Evolutionary conservation across 2,113 vertebrate species (phyloP).

Genomic region (Micronisus gabar): DNA sequence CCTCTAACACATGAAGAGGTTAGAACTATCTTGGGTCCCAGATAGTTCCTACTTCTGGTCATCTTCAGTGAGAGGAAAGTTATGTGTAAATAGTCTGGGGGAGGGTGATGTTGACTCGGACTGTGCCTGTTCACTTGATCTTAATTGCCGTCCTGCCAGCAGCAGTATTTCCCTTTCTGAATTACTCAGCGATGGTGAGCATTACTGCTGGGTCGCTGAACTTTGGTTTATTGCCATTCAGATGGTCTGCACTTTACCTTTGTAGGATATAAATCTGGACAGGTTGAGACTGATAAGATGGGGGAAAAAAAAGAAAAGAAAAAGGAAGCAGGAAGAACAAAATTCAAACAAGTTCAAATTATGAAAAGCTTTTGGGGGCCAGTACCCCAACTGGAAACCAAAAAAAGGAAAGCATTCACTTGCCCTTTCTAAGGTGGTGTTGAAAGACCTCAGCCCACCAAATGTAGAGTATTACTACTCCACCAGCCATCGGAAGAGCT

Average conservation of each 20-base stretch:
- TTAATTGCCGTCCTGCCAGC: background rate
- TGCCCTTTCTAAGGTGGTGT: background rate
- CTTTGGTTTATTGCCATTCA: slow-evolving; percentile 51
- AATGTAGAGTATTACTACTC: background rate
- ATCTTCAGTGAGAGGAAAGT: background rate
- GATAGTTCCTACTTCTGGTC: background rate
- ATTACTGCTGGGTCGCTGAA: background rate
- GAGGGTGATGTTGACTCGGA: background rate
- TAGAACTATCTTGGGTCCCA: background rate
- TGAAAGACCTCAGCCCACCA: background rate
- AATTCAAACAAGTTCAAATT: background rate
- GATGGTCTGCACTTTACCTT: slow-evolving; percentile 28
- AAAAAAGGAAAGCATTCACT: background rate
- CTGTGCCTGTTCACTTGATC: background rate
- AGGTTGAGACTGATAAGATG: background rate
- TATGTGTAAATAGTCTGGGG: background rate
- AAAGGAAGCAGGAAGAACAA: background rate
- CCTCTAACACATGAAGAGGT: background rate
- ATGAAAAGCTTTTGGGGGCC: background rate
- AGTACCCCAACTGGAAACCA: background rate
- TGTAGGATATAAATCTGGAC: slow-evolving; percentile 19
- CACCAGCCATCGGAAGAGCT: background rate
- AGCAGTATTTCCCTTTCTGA: background rate
- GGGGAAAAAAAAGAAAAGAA: background rate
- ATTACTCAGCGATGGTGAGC: background rate